phyloP scores from a whole-genome alignment of 2,797 vertebrate genomes.

The Propithecus perrieri region DNA sequence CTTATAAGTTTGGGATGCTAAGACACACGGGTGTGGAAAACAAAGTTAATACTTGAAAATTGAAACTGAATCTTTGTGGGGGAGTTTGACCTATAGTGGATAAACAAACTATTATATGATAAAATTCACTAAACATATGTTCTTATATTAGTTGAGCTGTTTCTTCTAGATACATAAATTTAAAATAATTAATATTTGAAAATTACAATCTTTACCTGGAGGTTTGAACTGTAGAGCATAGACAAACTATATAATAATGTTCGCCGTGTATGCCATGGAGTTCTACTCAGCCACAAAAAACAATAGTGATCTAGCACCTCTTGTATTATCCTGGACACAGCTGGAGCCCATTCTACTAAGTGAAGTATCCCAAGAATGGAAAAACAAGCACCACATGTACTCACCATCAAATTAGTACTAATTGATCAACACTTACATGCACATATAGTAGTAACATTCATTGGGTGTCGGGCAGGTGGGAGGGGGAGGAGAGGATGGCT shows the following conservation, averaged over 20 bases:
- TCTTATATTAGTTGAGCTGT: neutral
- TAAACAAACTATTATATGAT: neutral
- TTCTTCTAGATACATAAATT: neutral
- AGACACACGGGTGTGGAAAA: neutral
- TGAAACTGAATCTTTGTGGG: conserved; percentile 27
- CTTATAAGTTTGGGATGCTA: neutral
- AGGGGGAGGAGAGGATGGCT: no score
- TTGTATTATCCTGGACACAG: no score
- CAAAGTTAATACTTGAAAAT: conserved; percentile 19
- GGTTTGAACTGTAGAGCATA: neutral
- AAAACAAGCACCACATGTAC: no score
- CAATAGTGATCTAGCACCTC: no score
- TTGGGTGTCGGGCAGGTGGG: no score
- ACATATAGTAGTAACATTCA: no score
- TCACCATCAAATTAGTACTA: no score
- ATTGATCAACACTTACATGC: no score
- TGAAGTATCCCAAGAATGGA: no score
- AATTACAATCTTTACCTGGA: neutral
- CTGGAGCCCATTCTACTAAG: no score
- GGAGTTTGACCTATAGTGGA: neutral
- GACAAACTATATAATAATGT: neutral
- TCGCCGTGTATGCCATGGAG: neutral
- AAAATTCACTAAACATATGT: neutral
- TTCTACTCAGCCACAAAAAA: no score
- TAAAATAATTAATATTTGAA: conserved; percentile 35